Conservation (phyloP, 2,113 vertebrate species). For the Eulemur macaco region DNA sequence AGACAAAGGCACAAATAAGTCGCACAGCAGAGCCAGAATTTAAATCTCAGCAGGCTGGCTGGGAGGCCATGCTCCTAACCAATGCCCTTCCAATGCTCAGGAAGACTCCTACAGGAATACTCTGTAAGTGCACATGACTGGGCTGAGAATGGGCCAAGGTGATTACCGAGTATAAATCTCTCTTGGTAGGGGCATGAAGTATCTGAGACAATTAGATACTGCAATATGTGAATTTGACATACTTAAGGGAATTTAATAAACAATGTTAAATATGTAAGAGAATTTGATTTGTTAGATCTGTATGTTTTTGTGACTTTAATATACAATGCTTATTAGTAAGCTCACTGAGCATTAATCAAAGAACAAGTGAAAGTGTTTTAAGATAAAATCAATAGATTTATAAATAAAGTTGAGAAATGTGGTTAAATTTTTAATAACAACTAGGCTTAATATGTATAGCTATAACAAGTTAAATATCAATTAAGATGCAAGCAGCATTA, state of each 20-base stretch:
- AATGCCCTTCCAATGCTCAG: background rate
- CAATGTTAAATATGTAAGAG: background rate
- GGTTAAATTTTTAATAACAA: slow-evolving; percentile 47
- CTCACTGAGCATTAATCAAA: slow-evolving; percentile 26
- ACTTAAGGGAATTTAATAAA: slow-evolving; percentile 27
- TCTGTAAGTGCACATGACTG: background rate
- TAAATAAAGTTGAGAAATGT: slow-evolving; percentile 50
- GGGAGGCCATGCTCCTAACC: background rate
- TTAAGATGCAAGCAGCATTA: slow-evolving; percentile 13
- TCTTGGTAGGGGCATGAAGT: background rate
- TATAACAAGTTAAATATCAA: slow-evolving; percentile 21
- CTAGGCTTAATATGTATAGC: background rate
- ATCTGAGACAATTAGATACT: slow-evolving; percentile 10
- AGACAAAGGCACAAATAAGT: background rate
- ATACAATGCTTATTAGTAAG: slow-evolving; percentile 32
- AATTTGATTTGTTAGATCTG: slow-evolving; percentile 30
- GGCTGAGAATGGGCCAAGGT: background rate
- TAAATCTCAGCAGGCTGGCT: background rate
- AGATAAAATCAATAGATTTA: slow-evolving; percentile 38
- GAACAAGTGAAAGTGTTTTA: slow-evolving; percentile 26
- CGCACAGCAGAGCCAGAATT: background rate
- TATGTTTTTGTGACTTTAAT: slow-evolving; percentile 35
- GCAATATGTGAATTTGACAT: background rate
- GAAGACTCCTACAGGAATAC: background rate
- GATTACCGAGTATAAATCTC: background rate